A percentile compares a stretch with the other conserved stretches of the same genome.
Evolutionary conservation across 1,140 invertebrate genomes (phyloP).

Genomic region (Trichonephila clavata): DNA sequence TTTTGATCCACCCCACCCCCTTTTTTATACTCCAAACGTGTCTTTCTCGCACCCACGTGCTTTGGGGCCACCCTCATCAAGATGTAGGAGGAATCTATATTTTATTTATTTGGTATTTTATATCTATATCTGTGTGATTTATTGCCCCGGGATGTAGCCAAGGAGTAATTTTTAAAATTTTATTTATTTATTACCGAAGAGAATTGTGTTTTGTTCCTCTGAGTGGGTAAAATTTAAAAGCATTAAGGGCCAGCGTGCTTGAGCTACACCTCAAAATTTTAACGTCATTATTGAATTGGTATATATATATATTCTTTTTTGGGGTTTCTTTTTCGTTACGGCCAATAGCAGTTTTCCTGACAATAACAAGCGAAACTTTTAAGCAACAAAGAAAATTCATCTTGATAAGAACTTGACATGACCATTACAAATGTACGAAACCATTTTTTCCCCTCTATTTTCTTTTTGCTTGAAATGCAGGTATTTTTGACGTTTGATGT

Average conservation of each 20-base stretch:
- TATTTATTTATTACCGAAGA: conserved; percentile 40
- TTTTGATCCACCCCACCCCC: neutral
- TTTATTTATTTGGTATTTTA: conserved; percentile 52
- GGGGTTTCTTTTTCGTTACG: too few relatives aligned
- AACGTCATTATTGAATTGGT: conserved; percentile 32
- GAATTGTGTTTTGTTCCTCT: conserved; percentile 6
- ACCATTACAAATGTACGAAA: too few relatives aligned
- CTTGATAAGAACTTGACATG: too few relatives aligned
- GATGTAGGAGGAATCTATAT: conserved; percentile 41
- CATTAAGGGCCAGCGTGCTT: neutral
- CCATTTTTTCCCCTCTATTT: too few relatives aligned
- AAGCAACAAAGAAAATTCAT: too few relatives aligned
- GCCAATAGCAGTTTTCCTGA: too few relatives aligned
- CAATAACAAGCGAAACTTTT: too few relatives aligned
- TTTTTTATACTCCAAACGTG: conserved; percentile 45
- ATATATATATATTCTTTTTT: too few relatives aligned
- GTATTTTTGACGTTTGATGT: too few relatives aligned
- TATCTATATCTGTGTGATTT: conserved; percentile 28
- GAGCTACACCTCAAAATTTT: neutral
- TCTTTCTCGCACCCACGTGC: conserved; percentile 9
- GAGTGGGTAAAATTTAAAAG: conserved; percentile 39
- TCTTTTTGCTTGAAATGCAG: too few relatives aligned
- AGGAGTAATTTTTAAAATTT: conserved; percentile 38
- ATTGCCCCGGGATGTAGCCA: neutral
- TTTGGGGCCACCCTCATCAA: conserved; percentile 5